These are phyloP conservation scores for Eidolon helvum DNA, from an alignment of 2,113 vertebrate species.

Conservation along the genomic window DNA sequence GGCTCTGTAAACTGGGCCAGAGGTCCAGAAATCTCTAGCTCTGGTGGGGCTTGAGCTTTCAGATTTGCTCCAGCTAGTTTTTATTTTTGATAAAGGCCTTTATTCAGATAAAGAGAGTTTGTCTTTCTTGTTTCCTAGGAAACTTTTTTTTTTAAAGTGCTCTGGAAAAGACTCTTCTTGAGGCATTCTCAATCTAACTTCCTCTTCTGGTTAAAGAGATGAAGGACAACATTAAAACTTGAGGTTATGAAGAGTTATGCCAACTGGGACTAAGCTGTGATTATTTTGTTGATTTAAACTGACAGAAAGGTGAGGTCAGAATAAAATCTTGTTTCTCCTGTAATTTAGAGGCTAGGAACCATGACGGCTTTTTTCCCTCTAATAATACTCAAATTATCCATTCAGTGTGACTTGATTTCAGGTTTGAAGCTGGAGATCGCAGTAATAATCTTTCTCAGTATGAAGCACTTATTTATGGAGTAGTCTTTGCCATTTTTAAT, in stretches of 20 bases:
- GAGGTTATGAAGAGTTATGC: slow-evolving; percentile 65
- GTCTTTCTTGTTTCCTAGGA: slow-evolving; percentile 63
- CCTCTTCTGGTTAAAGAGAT: slow-evolving; percentile 70
- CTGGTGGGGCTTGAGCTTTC: slow-evolving; percentile 39
- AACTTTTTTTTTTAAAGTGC: slow-evolving; percentile 18
- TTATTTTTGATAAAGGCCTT: slow-evolving; percentile 56
- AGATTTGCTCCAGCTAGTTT: slow-evolving; percentile 57
- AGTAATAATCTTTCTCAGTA: slow-evolving; percentile 72
- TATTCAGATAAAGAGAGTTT: slow-evolving; percentile 76
- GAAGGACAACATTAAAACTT: slow-evolving; percentile 57
- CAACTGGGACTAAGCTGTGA: slow-evolving; percentile 59
- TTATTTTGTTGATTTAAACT: slow-evolving; percentile 78
- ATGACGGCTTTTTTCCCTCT: neutral
- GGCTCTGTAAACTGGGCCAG: slow-evolving; percentile 60
- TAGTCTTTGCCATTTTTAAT: slow-evolving; percentile 79
- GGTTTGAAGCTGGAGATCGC: slow-evolving; percentile 62
- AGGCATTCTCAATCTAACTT: slow-evolving; percentile 69
- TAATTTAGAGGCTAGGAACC: slow-evolving; percentile 69
- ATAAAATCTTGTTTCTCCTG: slow-evolving; percentile 65
- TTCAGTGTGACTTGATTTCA: slow-evolving; percentile 79
- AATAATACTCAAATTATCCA: slow-evolving; percentile 69
- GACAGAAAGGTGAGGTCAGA: slow-evolving; percentile 72
- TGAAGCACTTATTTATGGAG: slow-evolving; percentile 74
- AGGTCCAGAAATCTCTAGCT: slow-evolving; percentile 58
- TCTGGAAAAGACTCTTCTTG: slow-evolving; percentile 65